Base-by-base conservation (phyloP, 2,888 invertebrate species). In the Aphidius colemani region DNA sequence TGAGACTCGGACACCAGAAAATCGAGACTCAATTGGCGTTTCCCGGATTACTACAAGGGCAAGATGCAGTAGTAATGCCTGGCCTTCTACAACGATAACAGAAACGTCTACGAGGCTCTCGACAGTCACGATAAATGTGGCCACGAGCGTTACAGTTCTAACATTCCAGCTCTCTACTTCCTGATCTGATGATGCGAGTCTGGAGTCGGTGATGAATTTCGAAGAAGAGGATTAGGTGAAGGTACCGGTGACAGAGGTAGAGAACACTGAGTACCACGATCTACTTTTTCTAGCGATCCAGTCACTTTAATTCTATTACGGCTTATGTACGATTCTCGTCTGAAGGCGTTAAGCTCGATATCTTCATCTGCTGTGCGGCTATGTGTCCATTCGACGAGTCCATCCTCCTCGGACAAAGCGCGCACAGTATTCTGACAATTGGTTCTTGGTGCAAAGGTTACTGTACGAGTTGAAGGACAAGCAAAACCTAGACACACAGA, bases 401-500 rank as follows among this genome's bases (percentile, higher is more conserved):
- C n/a, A n/a, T n/a, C n/a, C n/a, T n/a, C n/a, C n/a, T n/a, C n/a
- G n/a, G n/a, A n/a, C n/a, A n/a, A n/a, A n/a, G n/a, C n/a, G n/a
- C n/a, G n/a, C n/a, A n/a, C n/a, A n/a, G n/a, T n/a, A n/a, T n/a
- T n/a, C n/a, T n/a, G n/a, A n/a, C n/a, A n/a, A n/a, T n/a, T n/a
- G n/a, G n/a, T n/a, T n/a, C n/a, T n/a, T n/a, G n/a, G n/a, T n/a
- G n/a, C n/a, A n/a, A n/a, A n/a, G n/a, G n/a, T n/a, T n/a, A n/a
- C n/a, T n/a, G n/a, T n/a, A n/a, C n/a, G n/a, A n/a, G n/a, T n/a
- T n/a, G n/a, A n/a, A n/a, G 9, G 7, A 9, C 10, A 64, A 6
- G 61, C 64, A 11, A 57, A 64, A 8, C 61, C 50, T 2, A 60
- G 61, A 10, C 64, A 61, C 6, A 61, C 10, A 1, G 64, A 61